A percentile compares a stretch with the other conserved stretches of the same genome.
These are phyloP conservation scores for Scolopax rusticola DNA, from an alignment of 2,797 vertebrate genomes.

Conservation along the genomic window DNA sequence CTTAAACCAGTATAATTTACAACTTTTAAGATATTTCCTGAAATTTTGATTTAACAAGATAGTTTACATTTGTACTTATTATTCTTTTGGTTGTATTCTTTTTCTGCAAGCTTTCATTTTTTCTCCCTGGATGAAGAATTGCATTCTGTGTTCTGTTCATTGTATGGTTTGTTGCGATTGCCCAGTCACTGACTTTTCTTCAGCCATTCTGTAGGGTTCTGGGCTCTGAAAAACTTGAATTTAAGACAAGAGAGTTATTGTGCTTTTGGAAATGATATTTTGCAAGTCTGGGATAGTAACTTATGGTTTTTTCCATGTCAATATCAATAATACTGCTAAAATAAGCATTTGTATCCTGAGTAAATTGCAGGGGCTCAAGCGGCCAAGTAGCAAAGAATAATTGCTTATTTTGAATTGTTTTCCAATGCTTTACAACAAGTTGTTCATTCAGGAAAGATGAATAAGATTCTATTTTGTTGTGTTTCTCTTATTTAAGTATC, in stretches of 20 bases:
- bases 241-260: slow-evolving; percentile 57
- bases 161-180: neutral
- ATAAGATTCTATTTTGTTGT: slow-evolving; percentile 38
- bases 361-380: neutral
- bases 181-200: neutral
- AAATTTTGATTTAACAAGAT: neutral
- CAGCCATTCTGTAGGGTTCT: neutral
- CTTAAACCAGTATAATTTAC: neutral
- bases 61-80: neutral
- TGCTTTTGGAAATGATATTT: slow-evolving; percentile 24
- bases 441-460: slow-evolving; percentile 49
- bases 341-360: neutral
- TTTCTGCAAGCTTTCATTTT: neutral
- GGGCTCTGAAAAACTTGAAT: slow-evolving; percentile 1
- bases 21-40: neutral
- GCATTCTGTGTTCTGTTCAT: neutral
- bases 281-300: neutral
- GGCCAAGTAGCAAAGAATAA: slow-evolving; percentile 44
- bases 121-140: neutral
- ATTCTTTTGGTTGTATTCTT: neutral
- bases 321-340: slow-evolving; percentile 27
- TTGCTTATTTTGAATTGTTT: slow-evolving; percentile 64
- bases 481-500: slow-evolving; percentile 48
- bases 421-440: slow-evolving; percentile 30
- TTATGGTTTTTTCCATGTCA: neutral